Evolutionary conservation across 2,888 invertebrate genomes (phyloP).

Genomic region (Agelastica alni): DNA sequence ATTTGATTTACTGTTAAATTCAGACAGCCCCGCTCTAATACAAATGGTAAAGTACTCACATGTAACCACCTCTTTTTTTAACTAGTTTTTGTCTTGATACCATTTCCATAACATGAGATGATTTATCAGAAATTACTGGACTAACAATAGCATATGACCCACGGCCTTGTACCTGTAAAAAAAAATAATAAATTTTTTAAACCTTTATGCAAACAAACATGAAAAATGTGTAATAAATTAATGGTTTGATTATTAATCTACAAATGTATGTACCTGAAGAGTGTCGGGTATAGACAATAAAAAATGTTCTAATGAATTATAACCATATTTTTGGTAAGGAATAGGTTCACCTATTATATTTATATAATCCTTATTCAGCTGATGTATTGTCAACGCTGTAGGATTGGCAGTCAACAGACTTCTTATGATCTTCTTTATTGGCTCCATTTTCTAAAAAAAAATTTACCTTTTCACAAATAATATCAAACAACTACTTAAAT

Average conservation of each 20-base stretch:
- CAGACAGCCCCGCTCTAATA: too few relatives aligned
- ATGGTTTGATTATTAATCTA: too few relatives aligned
- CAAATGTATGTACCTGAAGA: constrained; percentile 34
- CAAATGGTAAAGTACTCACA: too few relatives aligned
- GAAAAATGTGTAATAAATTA: neutral
- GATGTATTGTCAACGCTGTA: constrained; percentile 35
- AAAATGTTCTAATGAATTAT: constrained; percentile 39
- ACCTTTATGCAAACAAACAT: too few relatives aligned
- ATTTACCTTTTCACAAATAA: neutral
- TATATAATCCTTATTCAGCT: constrained; percentile 41
- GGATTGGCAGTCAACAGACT: constrained; percentile 44
- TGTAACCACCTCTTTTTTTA: constrained; percentile 12
- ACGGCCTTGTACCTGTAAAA: constrained; percentile 40
- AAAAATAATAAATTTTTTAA: constrained; percentile 12
- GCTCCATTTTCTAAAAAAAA: constrained; percentile 19
- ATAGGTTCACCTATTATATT: constrained; percentile 41
- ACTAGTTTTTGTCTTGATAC: constrained; percentile 42
- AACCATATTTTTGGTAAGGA: constrained; percentile 42
- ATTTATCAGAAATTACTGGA: constrained; percentile 40
- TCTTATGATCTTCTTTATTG: constrained; percentile 37
- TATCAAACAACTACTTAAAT: too few relatives aligned
- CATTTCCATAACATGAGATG: constrained; percentile 46
- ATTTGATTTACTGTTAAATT: too few relatives aligned
- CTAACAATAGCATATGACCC: constrained; percentile 39
- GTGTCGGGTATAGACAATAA: constrained; percentile 43